Evolutionary conservation across 2,113 vertebrate species (phyloP).

Genomic region (Synodontis membranacea): DNA sequence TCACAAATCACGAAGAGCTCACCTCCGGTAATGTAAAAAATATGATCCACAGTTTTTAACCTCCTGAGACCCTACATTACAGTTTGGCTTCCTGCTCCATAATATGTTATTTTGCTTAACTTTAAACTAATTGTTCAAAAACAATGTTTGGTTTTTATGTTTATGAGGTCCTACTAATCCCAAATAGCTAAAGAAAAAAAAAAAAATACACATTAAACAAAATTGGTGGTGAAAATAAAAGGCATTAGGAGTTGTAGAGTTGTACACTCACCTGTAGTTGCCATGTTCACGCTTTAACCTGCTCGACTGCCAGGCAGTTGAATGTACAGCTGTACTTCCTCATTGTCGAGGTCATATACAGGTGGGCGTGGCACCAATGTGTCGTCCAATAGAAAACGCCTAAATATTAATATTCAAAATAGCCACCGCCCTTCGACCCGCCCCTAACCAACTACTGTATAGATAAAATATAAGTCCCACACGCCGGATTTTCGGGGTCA

Average conservation of each 20-base stretch:
- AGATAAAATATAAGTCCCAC: not conserved
- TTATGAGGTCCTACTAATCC: no score
- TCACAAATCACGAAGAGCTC: not conserved
- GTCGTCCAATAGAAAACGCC: not conserved
- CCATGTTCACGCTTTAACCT: not conserved
- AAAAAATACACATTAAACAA: no score
- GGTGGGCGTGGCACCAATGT: not conserved
- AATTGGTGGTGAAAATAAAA: not conserved
- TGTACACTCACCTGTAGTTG: constrained; percentile 34
- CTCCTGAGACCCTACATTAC: no score
- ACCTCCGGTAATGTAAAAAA: not conserved
- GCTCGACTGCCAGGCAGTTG: not conserved
- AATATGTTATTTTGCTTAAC: no score
- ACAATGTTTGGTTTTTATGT: no score
- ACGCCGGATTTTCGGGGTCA: not conserved
- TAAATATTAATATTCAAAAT: not conserved
- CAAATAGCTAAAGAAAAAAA: no score
- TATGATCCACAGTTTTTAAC: not conserved
- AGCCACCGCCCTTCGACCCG: not conserved
- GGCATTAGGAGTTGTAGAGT: not conserved
- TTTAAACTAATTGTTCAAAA: no score
- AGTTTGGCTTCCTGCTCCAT: no score
- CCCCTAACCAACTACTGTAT: not conserved
- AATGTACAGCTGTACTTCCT: constrained; percentile 10
- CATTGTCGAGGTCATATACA: not conserved